phyloP scores from a whole-genome alignment of 1,140 invertebrate genomes.

The Atta colombica region DNA sequence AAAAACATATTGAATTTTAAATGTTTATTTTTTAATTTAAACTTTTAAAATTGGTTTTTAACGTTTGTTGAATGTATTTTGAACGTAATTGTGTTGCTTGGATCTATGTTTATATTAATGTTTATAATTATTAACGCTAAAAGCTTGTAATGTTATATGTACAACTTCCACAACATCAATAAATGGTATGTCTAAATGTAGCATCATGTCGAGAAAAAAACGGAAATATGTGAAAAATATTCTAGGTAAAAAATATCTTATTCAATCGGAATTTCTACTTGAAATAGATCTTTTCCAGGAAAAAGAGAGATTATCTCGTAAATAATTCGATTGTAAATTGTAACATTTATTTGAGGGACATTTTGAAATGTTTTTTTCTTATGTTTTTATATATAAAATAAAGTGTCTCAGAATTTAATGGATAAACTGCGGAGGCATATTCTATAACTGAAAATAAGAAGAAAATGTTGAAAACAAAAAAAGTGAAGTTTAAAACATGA shows the following conservation, averaged over 20 bases:
- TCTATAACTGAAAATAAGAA: too few species aligned
- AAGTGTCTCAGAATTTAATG: too few species aligned
- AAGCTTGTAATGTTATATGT: neutral
- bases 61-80: too few species aligned
- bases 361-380: constrained; percentile 48
- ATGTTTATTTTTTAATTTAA: too few species aligned
- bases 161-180: neutral
- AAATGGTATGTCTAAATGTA: neutral
- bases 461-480: too few species aligned
- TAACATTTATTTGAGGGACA: constrained; percentile 62
- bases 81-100: too few species aligned
- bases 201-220: neutral
- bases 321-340: constrained; percentile 62
- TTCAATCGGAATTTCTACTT: constrained; percentile 32
- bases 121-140: too few species aligned
- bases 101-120: too few species aligned
- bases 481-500: too few species aligned
- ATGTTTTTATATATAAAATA: neutral
- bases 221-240: constrained; percentile 38
- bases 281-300: constrained; percentile 30
- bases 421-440: too few species aligned
- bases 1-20: too few species aligned
- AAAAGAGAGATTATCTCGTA: constrained; percentile 44
- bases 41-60: too few species aligned
- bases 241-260: constrained; percentile 51